Conservation (phyloP, 2,113 vertebrate species). For the Lontra canadensis region DNA sequence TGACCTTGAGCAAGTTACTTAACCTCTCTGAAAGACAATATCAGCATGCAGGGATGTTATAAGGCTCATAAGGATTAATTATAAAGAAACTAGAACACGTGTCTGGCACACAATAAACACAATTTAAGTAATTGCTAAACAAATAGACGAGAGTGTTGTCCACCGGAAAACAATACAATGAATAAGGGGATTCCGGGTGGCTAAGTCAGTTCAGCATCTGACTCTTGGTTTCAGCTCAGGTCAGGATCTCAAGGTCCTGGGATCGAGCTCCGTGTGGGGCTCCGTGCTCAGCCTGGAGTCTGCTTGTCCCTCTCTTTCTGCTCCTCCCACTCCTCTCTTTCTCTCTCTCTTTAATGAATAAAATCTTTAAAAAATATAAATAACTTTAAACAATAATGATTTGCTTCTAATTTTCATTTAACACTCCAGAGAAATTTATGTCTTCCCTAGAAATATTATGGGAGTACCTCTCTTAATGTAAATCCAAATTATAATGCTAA, state of each 20-base stretch:
- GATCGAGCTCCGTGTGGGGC: background rate
- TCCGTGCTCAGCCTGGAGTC: background rate
- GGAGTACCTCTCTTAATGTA: background rate
- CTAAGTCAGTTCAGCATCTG: background rate
- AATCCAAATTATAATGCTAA: background rate
- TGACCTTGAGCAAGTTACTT: background rate
- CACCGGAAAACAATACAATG: background rate
- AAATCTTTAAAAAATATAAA: background rate
- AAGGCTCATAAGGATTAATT: background rate
- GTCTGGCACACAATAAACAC: background rate
- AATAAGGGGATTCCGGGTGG: background rate
- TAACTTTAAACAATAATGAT: background rate
- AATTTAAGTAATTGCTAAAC: background rate
- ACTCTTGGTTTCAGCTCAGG: background rate
- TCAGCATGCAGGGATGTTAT: background rate
- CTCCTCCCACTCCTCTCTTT: background rate
- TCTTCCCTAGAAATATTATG: background rate
- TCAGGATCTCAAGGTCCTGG: background rate
- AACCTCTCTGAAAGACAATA: background rate
- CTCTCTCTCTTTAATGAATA: background rate
- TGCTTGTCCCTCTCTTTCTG: background rate
- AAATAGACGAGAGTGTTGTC: background rate
- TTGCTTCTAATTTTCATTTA: constrained; percentile 5
- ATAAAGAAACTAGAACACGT: background rate
- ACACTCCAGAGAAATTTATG: background rate